Base-by-base conservation (phyloP, 2,797 vertebrate species). In the Platyrinchus mystaceus region DNA sequence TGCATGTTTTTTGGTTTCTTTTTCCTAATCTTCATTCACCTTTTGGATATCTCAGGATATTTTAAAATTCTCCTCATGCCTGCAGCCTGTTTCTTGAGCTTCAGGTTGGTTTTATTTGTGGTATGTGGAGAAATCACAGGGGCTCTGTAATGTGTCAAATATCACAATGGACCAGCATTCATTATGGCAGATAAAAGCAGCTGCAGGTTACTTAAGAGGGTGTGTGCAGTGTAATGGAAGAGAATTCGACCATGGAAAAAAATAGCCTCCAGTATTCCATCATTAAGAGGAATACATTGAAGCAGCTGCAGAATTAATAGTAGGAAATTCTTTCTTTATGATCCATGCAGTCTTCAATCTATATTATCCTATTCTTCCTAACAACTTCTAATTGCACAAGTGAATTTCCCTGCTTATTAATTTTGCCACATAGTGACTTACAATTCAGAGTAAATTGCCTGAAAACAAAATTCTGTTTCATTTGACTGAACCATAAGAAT, bases 221-320 rank as follows among this genome's bases (percentile, higher is more conserved):
- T 79, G 74, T 91, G 87, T 90, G 67, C 79, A 64, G 68, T 95
- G 92, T 95, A 89, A 87, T 68, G 89, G 94, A 75, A 95, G 95
- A 95, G 92, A 96, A 95, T 86, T 82, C 62, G 89, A 71, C 62
- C 74, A 60, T 47, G 91, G 91, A 78, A 86, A 97, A 94, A 95
- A 89, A 85, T 58, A 89, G 75, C 87, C 56, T 95, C 69, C 71
- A 82, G 76, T 85, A 49, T 95, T 89, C 94, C 84, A 37, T 93
- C 90, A 84, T 95, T 92, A 95, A 90, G 92, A 90, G 84, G 74
- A 91, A 52, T 43, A 63, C 83, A 89, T 44, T 47, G 90, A 85
- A 94, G 55, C 92, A 97, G 94, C 91, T 96, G 94, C 91, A 87
- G 86, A 90, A 82, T 52, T 75, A 86, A 94, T 86, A 95, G 92